Conservation (phyloP, 2,113 vertebrate genomes). For the Vidua macroura region DNA sequence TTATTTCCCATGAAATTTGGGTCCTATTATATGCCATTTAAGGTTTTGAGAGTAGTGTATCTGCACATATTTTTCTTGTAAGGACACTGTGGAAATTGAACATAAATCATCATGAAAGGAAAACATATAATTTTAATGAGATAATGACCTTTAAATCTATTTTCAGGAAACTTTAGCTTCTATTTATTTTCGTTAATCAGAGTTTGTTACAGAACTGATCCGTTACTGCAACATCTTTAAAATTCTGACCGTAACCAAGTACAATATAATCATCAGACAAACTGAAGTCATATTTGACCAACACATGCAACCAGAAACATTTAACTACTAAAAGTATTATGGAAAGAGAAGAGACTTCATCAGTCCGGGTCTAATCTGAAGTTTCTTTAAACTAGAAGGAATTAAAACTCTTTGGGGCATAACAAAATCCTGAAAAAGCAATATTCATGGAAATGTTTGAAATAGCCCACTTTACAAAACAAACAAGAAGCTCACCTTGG, state of each 20-base stretch:
- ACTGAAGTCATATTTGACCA: neutral
- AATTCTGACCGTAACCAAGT: neutral
- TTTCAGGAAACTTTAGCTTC: slow-evolving; percentile 39
- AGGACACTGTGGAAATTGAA: slow-evolving; percentile 21
- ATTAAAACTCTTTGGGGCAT: neutral
- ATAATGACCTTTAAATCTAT: slow-evolving; percentile 47
- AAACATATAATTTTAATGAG: slow-evolving; percentile 49
- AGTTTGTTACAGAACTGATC: neutral
- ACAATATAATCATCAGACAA: neutral
- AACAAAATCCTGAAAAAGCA: neutral
- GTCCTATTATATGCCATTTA: slow-evolving; percentile 6
- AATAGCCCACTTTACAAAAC: neutral
- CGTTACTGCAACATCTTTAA: neutral
- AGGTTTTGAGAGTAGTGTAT: slow-evolving; percentile 30
- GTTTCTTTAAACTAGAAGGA: neutral
- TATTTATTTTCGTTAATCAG: slow-evolving; percentile 43
- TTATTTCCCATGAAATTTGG: slow-evolving; percentile 18
- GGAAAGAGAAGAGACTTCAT: neutral
- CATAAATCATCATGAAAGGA: slow-evolving; percentile 36
- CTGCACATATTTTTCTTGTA: slow-evolving; percentile 40
- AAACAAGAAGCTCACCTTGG: neutral
- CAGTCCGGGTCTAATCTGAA: neutral
- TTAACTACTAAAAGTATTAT: neutral
- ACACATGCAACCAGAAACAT: neutral
- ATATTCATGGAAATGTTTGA: neutral